Evolutionary conservation across 2,888 invertebrate genomes (phyloP), one percentile per base, ranked within the genome.

Genomic region (Teleiodes luculella): DNA sequence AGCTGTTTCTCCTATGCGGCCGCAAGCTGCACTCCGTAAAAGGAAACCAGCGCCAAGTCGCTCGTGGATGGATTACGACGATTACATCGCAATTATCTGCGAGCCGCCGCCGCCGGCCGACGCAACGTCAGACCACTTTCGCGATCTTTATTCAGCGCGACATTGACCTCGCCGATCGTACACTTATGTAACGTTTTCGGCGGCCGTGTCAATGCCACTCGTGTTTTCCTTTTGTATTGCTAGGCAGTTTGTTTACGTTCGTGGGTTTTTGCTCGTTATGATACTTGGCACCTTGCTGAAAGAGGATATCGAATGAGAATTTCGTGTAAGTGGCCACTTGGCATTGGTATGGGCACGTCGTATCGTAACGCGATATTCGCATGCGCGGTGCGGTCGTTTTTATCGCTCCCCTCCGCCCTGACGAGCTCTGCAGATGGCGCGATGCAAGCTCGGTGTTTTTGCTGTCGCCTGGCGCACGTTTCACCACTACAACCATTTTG

Each of bases 41-140:
- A 76, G 87, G 87, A 84, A 87, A 86, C 86, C 72, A 72, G 84
- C 66, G 78, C 39, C 7, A n/a, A 24, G 16, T 14, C 61, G 55
- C 53, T 72, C 64, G 78, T 70, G 83, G 86, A 84, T 83, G 86
- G 84, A 88, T 87, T 88, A 87, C 87, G 79, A 53, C 80, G 84
- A 87, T 89, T 88, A 87, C 86, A 82, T 82, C 78, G 86, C 86
- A 86, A 87, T 87, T 86, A 86, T 84, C 78, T 78, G 78, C 77
- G 74, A 70, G 73, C 66, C 33, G 54, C 45, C 3, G 3, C 49
- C 36, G 3, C 18, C 18, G 10, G 70, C 67, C 72, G 63, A 73
- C 70, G 75, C 76, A 77, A 78, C 76, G 70, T 67, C 69, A 75
- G 75, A 80, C 80, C 86, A 87, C 88, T 88, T 87, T 88, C 87